Conservation (phyloP, 2,888 invertebrate genomes). For the Heteromurus nitidus region DNA sequence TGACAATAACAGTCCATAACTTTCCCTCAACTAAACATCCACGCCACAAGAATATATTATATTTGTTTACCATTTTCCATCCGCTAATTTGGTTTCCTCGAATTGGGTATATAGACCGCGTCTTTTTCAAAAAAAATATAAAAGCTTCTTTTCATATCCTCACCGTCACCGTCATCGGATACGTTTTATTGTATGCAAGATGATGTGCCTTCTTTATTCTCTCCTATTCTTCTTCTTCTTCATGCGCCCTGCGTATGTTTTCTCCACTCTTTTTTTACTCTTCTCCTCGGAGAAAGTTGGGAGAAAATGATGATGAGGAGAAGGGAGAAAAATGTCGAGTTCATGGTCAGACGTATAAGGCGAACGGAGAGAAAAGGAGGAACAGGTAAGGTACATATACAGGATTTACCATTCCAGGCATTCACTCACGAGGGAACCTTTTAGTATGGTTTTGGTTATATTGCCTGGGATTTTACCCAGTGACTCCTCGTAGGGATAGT, state of each 20-base stretch:
- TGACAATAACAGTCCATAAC: background rate
- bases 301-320: background rate
- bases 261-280: no score
- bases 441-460: no score
- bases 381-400: background rate
- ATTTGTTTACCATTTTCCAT: no score
- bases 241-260: background rate
- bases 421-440: background rate
- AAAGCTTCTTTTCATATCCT: background rate
- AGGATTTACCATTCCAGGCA: background rate
- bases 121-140: background rate
- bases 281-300: no score
- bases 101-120: background rate
- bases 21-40: background rate
- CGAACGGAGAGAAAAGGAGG: background rate
- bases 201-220: background rate
- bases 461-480: no score
- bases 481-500: no score
- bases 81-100: no score
- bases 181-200: no score
- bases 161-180: no score
- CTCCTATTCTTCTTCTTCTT: background rate
- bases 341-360: constrained; percentile 5
- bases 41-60: background rate
- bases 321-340: constrained; percentile 24